Conservation (phyloP, 64 coral and sea anemone species). For the Pocillopora verrucosa region DNA sequence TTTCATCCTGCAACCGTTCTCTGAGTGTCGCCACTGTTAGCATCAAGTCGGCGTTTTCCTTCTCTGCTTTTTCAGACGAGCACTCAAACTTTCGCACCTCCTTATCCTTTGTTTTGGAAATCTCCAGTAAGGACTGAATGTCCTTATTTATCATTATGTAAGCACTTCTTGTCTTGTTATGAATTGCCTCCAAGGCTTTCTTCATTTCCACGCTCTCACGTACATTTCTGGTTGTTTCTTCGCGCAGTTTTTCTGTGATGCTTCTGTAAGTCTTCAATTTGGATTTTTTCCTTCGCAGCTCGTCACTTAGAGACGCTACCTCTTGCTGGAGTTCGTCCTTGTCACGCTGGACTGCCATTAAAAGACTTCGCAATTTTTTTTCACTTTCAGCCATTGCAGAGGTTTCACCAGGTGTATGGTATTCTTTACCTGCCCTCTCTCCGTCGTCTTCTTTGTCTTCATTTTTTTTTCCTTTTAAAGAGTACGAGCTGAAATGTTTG, state of each 20-base stretch:
- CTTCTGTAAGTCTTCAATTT: not conserved
- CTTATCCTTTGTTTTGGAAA: not conserved
- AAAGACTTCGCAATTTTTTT: not conserved
- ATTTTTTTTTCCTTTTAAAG: not conserved
- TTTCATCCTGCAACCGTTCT: conserved; percentile 7
- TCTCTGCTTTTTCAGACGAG: not conserved
- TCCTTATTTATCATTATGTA: conserved; percentile 11
- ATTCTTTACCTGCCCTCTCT: not conserved
- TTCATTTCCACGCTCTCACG: conserved; percentile 14
- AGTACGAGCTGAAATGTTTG: not conserved
- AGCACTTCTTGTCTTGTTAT: not conserved
- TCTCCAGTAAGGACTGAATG: not conserved
- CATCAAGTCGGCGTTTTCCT: not conserved
- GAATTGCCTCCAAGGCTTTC: conserved; percentile 5
- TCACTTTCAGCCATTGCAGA: not conserved
- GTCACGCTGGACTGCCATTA: conserved; percentile 16
- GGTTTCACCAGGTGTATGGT: not conserved
- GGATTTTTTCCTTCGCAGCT: not conserved
- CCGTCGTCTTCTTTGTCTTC: not conserved
- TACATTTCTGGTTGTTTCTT: not conserved
- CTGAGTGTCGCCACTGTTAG: not conserved
- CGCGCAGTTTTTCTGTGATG: not conserved
- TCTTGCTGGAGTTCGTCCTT: conserved; percentile 16
- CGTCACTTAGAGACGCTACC: not conserved
- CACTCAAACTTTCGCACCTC: not conserved